Conservation (phyloP, 2,797 vertebrate genomes). For the Cercopithecus mitis region DNA sequence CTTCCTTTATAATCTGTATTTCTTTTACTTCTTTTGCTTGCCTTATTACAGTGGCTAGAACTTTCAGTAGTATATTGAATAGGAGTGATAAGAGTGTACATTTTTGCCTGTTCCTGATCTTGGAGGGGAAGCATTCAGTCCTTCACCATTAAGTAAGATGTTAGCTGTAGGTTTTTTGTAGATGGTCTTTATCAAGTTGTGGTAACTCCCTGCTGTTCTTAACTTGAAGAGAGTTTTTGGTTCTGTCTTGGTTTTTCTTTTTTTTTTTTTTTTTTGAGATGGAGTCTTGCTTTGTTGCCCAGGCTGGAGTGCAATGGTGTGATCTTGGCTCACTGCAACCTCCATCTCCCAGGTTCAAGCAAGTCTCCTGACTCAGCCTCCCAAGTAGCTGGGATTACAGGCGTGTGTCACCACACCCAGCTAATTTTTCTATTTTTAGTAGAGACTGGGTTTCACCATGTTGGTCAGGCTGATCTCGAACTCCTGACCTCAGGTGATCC, state of each 20-base stretch:
- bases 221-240: neutral
- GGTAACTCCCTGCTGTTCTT: neutral
- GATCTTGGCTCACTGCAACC: too few species aligned
- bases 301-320: too few species aligned
- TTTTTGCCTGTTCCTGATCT: neutral
- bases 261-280: neutral
- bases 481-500: too few species aligned
- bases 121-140: neutral
- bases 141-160: neutral
- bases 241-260: too few species aligned
- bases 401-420: too few species aligned
- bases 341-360: too few species aligned
- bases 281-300: too few species aligned
- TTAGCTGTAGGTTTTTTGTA: neutral
- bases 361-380: too few species aligned
- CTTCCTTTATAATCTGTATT: slow-evolving; percentile 7
- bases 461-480: too few species aligned
- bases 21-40: slow-evolving; percentile 7
- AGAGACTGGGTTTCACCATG: too few species aligned
- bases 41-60: neutral
- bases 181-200: neutral
- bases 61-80: neutral
- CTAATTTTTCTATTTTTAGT: too few species aligned
- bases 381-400: too few species aligned
- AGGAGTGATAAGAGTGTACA: neutral